phyloP scores from a whole-genome alignment of 30 jellyfish, hydroid and myxozoan genomes.

The Pelagia noctiluca region DNA sequence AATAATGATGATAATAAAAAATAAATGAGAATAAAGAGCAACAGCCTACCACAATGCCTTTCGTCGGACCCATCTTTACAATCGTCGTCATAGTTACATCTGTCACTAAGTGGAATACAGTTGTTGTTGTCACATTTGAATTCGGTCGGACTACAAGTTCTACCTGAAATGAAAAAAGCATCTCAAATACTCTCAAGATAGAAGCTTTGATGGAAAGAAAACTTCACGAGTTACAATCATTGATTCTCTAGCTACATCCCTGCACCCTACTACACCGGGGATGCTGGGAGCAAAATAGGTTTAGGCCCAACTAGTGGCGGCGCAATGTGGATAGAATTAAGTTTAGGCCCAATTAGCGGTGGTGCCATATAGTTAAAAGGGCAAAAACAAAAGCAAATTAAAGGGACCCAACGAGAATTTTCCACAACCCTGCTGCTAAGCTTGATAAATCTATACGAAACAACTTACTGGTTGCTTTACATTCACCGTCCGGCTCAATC shows the following conservation, averaged over 20 bases:
- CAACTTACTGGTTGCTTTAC: conserved; percentile 55
- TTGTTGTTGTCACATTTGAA: conserved; percentile 67
- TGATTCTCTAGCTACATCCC: not conserved
- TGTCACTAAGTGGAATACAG: conserved; percentile 85
- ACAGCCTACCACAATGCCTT: conserved; percentile 62
- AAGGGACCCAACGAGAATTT: no score
- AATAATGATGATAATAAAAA: not conserved
- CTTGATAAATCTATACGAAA: no score
- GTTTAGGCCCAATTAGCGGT: not conserved
- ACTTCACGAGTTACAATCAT: not conserved
- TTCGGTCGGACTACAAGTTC: conserved; percentile 63
- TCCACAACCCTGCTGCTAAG: no score
- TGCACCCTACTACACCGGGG: not conserved
- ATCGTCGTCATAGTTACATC: conserved; percentile 83
- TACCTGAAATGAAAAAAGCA: conserved; percentile 13
- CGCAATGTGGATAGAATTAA: not conserved
- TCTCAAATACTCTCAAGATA: no score
- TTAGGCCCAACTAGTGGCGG: not conserved
- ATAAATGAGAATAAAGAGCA: not conserved
- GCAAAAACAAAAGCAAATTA: not conserved
- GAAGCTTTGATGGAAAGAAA: not conserved
- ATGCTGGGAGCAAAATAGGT: not conserved
- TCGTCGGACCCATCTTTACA: conserved; percentile 89
- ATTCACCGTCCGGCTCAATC: conserved; percentile 49
- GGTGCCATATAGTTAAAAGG: not conserved